Base-by-base conservation (phyloP, 2,888 invertebrate species). In the Torymus tubicola region DNA sequence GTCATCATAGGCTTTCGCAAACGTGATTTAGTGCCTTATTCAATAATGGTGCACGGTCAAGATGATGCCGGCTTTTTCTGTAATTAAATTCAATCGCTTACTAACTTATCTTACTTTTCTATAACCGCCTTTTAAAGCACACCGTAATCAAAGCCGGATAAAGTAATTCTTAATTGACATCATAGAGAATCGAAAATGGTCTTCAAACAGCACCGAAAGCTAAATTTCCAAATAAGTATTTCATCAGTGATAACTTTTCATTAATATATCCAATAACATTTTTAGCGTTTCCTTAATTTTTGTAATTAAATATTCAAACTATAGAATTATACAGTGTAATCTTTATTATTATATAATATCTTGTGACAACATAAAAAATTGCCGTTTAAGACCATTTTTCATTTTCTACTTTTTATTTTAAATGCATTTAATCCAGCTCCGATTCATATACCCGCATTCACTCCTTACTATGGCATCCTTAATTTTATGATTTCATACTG, bases 61-160 rank as follows among this genome's bases (percentile, higher is more conserved):
- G 61, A 75, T 72, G 64, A 71, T 75, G 60, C 72, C 75, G 63
- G 24, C 14, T 67, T 77, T 69, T 81, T 85, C 85, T 86, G 85
- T 84, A 86, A 86, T 87, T 85, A 85, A 86, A 86, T 86, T 82
- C 81, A 85, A 85, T 84, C 84, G 83, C 84, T 83, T 67, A 77
- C 82, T 67, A 78, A 69, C 58, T 63, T 72, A 68, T 69, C 50
- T 61, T 69, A 77, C 58, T 58, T 73, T 65, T 52, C 13, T 64
- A 65, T 65, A 55, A 70, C 65, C 60, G 14, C 61, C 67, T 69
- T 67, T 75, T 63, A 57, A 75, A 74, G 72, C 76, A 76, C 69
- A 69, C 65, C 31, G 52, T 69, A 60, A 82, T 82, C 69, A 82
- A 80, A 77, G 82, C 78, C 78, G 78, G 80, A 74, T 60, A 72